These are phyloP conservation scores for Nemapogon koenigi DNA, from an alignment of 2,888 invertebrate species.

Conservation along the genomic window DNA sequence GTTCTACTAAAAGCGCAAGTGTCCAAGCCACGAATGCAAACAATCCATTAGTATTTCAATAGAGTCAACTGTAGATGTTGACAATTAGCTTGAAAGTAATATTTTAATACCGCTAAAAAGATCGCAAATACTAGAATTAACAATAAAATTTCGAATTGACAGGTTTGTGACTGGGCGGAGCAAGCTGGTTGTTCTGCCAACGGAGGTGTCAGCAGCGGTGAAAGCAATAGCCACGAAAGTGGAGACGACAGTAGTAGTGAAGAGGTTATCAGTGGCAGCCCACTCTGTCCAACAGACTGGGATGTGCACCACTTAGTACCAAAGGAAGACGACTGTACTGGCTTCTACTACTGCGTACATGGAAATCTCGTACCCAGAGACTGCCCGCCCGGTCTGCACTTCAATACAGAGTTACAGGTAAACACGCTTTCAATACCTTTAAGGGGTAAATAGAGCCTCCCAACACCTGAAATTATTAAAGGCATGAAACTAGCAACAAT, in stretches of 20 bases:
- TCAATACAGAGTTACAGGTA: slow-evolving; percentile 9
- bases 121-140: too few relatives aligned
- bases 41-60: too few relatives aligned
- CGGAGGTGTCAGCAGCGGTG: slow-evolving; percentile 10
- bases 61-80: too few relatives aligned
- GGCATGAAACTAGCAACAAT: too few relatives aligned
- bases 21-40: too few relatives aligned
- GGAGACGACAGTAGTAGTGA: slow-evolving; percentile 8
- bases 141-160: too few relatives aligned
- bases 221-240: slow-evolving; percentile 10
- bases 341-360: slow-evolving; percentile 12
- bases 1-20: too few relatives aligned
- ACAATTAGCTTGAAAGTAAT: too few relatives aligned
- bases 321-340: slow-evolving; percentile 9
- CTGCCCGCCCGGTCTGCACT: slow-evolving; percentile 8
- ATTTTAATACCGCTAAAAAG: too few relatives aligned
- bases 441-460: too few relatives aligned
- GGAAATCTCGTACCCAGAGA: slow-evolving; percentile 6
- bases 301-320: slow-evolving; percentile 13
- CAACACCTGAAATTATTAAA: too few relatives aligned
- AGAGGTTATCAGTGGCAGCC: slow-evolving; percentile 8
- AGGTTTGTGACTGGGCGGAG: slow-evolving; percentile 23
- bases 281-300: slow-evolving; percentile 26
- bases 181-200: slow-evolving; percentile 20
- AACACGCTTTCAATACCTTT: not conserved